Base-by-base conservation (phyloP, 2,113 vertebrate genomes). In the Brachionichthys hirsutus region DNA sequence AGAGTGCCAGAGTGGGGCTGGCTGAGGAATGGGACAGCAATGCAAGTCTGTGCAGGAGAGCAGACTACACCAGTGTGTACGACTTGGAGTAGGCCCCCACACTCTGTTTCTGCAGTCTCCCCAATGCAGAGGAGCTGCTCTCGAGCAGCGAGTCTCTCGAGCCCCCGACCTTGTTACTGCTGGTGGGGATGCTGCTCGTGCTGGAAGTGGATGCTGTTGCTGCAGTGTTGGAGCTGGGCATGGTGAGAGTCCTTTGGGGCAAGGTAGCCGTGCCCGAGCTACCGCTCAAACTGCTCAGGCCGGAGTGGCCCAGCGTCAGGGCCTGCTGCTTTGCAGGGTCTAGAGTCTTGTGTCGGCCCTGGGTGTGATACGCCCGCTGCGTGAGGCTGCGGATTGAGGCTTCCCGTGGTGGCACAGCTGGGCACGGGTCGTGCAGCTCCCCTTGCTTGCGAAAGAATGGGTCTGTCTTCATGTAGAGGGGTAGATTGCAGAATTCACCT, bases 401-500 rank as follows among this genome's bases (percentile, higher is more conserved):
- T 83, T 98, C 96, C 9, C 97, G 92, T 0, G 97, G 97, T 0
- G 97, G 96, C 77, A 98, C 95, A 64, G 92, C 94, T 0, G 96
- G 97, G 73, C 95, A 98, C 2, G 97, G 93, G 84, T 98, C 95
- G 4, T 94, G 95, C 16, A 93, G 81, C 14, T 96, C 97, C 0
- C 93, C 90, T 72, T 98, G 92, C 87, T 98, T 98, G 58, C 95
- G 94, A 89, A 97, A 97, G 89, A 98, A 97, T 24, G 94, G 93
- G 52, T 98, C 97, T 0, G 95, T 93, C 89, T 99, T 99, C 93
- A 95, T 91, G 49, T 98, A 99, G n/a, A 98, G 90, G 11, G 97
- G 97, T 10, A 98, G 93, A 87, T 98, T 99, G 91, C 96, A 98
- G 92, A 98, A 99, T 85, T 99, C 97, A 60, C 95, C 97, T 99